These are phyloP conservation scores for Bicyclus anynana DNA, from an alignment of 1,140 invertebrate genomes.

Conservation along the genomic window DNA sequence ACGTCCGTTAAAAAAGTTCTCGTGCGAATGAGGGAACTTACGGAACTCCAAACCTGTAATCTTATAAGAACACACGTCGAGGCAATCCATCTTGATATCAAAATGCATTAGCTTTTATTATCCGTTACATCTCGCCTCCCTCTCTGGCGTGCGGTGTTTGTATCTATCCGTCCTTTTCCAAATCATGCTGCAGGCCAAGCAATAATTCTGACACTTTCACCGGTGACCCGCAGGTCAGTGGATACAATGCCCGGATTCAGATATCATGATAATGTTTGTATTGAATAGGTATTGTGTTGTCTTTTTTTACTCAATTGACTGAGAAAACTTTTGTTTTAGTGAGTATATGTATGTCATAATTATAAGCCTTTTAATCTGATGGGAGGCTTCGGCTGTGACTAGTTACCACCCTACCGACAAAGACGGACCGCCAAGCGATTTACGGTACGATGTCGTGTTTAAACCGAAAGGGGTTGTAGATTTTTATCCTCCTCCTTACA, in stretches of 20 bases:
- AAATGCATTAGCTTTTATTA: slow-evolving; percentile 15
- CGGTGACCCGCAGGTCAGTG: slow-evolving; percentile 34
- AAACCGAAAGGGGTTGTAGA: too few species aligned
- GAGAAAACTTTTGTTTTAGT: too few species aligned
- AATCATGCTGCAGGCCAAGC: slow-evolving; percentile 20
- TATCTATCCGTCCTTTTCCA: slow-evolving; percentile 20
- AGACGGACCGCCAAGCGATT: too few species aligned
- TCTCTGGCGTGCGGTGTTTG: neutral
- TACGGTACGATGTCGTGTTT: too few species aligned
- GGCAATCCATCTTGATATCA: slow-evolving; percentile 45
- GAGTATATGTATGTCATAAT: too few species aligned
- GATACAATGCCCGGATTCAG: slow-evolving; percentile 1
- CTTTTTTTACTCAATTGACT: too few species aligned
- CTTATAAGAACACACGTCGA: slow-evolving; percentile 17
- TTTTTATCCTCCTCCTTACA: too few species aligned
- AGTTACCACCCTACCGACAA: too few species aligned
- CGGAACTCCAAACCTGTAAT: slow-evolving; percentile 6
- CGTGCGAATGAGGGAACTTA: too few species aligned
- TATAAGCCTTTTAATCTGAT: too few species aligned
- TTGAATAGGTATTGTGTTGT: neutral
- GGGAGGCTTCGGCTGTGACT: too few species aligned
- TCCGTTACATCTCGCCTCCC: neutral
- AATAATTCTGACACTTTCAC: slow-evolving; percentile 59
- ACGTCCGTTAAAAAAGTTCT: too few species aligned
- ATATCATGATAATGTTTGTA: neutral